phyloP scores from a whole-genome alignment of 1,140 invertebrate genomes.

The Drosophila asahinai region DNA sequence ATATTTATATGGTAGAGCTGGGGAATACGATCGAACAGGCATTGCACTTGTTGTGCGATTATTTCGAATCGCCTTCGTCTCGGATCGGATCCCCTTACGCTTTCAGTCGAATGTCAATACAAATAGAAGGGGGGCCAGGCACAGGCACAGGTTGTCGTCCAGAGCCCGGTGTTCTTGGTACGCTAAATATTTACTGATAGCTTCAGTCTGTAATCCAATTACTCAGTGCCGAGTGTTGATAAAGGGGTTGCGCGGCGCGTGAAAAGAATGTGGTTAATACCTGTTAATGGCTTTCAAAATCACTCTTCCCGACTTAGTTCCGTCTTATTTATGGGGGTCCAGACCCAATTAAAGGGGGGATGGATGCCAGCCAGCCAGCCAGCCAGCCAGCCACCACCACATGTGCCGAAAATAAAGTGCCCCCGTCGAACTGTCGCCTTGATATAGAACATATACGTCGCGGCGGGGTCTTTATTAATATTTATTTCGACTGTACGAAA shows the following conservation, averaged over 20 bases:
- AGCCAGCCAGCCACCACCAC: conserved; percentile 10
- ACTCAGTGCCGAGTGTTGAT: conserved; percentile 32
- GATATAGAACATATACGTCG: conserved; percentile 39
- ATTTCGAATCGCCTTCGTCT: conserved; percentile 28
- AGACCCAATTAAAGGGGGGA: conserved; percentile 46
- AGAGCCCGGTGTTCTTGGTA: conserved; percentile 25
- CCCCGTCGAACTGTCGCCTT: conserved; percentile 47
- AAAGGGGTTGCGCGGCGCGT: background rate
- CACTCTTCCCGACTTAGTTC: conserved; percentile 25
- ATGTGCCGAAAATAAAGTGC: conserved; percentile 59
- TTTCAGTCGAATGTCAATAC: conserved; percentile 59
- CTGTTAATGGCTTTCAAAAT: conserved; percentile 54
- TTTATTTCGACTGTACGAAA: conserved; percentile 62
- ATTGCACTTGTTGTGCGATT: conserved; percentile 58
- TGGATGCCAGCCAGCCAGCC: background rate
- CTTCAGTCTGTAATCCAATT: conserved; percentile 50
- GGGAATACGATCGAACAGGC: conserved; percentile 38
- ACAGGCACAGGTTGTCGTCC: conserved; percentile 20
- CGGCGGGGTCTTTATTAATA: conserved; percentile 62
- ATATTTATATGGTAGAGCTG: conserved; percentile 7
- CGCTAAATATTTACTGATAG: conserved; percentile 46
- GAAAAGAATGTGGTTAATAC: conserved; percentile 38
- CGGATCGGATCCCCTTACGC: conserved; percentile 47
- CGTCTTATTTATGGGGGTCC: conserved; percentile 45
- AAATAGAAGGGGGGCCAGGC: conserved; percentile 14